phyloP scores from a whole-genome alignment of 2,888 invertebrate species.

The Odontothrips loti region DNA sequence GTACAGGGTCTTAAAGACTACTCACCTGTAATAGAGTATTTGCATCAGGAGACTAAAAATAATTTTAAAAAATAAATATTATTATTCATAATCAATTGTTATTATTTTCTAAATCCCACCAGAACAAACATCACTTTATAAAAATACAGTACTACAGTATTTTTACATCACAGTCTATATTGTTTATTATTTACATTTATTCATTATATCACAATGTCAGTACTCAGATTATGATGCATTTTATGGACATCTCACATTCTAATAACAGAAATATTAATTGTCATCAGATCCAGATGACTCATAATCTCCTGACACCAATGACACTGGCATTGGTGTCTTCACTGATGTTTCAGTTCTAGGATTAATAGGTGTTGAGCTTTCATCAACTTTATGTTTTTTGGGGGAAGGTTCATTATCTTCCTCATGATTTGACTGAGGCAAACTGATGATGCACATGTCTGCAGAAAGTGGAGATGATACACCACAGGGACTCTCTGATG shows the following conservation, averaged over 20 bases:
- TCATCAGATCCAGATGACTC: constrained; percentile 36
- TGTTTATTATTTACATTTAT: too few relatives aligned
- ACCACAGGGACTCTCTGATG: neutral
- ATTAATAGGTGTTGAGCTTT: constrained; percentile 23
- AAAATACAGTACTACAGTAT: neutral
- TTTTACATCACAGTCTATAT: neutral
- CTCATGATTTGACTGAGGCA: neutral
- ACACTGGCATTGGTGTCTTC: constrained; percentile 22
- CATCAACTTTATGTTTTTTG: constrained; percentile 27
- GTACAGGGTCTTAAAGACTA: too few relatives aligned
- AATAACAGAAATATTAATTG: constrained; percentile 26
- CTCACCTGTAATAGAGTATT: too few relatives aligned
- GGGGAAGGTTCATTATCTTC: neutral
- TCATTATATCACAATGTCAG: too few relatives aligned
- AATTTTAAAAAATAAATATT: neutral
- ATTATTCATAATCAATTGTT: neutral
- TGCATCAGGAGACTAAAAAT: too few relatives aligned
- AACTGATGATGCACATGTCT: neutral
- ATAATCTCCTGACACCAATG: constrained; percentile 37
- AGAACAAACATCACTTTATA: too few relatives aligned
- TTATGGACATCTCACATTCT: neutral
- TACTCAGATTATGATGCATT: too few relatives aligned
- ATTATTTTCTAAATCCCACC: neutral
- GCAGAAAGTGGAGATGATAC: neutral
- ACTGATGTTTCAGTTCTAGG: neutral